Evolutionary conservation across 2,888 invertebrate genomes (phyloP).

Genomic region (Phaonia tiefii): DNA sequence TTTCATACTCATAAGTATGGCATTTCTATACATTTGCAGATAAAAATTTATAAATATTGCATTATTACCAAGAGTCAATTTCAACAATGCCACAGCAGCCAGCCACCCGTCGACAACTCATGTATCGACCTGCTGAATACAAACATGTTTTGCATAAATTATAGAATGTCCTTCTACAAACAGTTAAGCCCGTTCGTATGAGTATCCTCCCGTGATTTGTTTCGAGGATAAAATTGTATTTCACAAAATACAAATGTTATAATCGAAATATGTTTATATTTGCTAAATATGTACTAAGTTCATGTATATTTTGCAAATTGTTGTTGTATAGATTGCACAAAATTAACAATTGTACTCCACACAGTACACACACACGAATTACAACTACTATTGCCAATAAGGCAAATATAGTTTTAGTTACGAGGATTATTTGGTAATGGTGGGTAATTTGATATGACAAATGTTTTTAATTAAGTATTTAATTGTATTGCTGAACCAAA

Average conservation of each 20-base stretch:
- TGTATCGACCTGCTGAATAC: not conserved
- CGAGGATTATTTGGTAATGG: no score
- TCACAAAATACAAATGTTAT: slow-evolving; percentile 6
- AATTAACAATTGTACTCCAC: not conserved
- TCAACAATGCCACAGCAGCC: slow-evolving; percentile 11
- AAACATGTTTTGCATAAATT: slow-evolving; percentile 7
- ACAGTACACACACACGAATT: not conserved
- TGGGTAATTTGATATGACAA: no score
- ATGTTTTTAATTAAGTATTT: no score
- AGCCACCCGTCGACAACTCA: not conserved
- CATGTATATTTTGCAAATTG: no score
- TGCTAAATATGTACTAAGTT: not conserved
- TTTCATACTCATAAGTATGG: slow-evolving; percentile 25
- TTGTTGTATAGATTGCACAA: not conserved
- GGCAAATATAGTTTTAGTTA: not conserved
- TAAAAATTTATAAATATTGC: slow-evolving; percentile 8
- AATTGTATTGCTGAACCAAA: no score
- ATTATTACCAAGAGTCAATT: not conserved
- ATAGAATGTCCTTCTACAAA: no score
- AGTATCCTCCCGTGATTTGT: slow-evolving; percentile 19
- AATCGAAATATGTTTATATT: slow-evolving; percentile 27
- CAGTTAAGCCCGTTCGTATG: not conserved
- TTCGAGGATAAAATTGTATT: not conserved
- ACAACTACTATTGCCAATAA: not conserved
- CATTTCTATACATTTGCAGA: slow-evolving; percentile 1